Percentiles rank a stretch among this genome's conserved stretches.
These are phyloP conservation scores for Mastomys natalensis DNA, from an alignment of 2,113 vertebrate genomes.

Conservation along the genomic window DNA sequence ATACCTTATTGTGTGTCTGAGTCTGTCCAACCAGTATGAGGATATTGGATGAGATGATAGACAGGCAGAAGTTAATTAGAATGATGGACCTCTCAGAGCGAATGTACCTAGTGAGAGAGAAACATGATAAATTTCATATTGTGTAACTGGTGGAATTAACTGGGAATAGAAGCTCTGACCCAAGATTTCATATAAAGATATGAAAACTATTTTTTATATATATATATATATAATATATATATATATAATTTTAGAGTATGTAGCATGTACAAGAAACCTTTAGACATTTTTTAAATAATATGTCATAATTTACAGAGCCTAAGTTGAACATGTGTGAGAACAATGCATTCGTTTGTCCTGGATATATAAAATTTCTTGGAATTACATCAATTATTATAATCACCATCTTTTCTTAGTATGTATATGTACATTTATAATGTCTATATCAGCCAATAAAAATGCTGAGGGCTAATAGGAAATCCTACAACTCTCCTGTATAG, in stretches of 20 bases:
- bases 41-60: slow-evolving; percentile 99
- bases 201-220: neutral
- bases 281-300: neutral
- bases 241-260: neutral
- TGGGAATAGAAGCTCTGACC: neutral
- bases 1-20: slow-evolving; percentile 98
- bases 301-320: neutral
- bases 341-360: neutral
- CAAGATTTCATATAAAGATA: neutral
- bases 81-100: slow-evolving; percentile 99
- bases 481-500: neutral
- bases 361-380: neutral
- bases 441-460: neutral
- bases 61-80: slow-evolving; percentile 99
- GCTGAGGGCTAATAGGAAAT: neutral
- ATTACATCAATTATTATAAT: neutral
- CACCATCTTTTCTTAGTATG: neutral
- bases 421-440: neutral
- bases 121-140: slow-evolving; percentile 7
- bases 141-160: neutral
- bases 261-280: neutral
- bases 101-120: slow-evolving; percentile 93
- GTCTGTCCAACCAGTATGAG: slow-evolving; percentile 99
- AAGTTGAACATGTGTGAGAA: neutral
- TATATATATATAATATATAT: neutral